Conservation (phyloP, 2,113 vertebrate species). For the Campylorhamphus procurvoides region DNA sequence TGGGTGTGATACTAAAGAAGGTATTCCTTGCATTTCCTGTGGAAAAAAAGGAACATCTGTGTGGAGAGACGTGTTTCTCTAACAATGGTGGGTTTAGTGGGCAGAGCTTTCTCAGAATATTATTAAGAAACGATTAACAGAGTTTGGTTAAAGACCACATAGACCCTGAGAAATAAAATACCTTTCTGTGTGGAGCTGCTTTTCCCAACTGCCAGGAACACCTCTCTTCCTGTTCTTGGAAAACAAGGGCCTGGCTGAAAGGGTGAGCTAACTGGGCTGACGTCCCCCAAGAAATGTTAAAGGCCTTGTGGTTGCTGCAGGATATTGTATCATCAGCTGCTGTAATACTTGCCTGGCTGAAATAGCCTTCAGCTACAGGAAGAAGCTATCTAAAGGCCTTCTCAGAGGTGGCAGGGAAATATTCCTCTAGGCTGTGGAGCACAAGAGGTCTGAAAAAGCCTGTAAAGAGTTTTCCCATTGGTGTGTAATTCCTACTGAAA, state of each 20-base stretch:
- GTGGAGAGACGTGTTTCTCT: not conserved
- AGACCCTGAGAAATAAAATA: not conserved
- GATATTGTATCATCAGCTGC: not conserved
- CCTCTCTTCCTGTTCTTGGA: conserved; percentile 62
- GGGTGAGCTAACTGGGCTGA: not conserved
- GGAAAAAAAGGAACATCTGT: not conserved
- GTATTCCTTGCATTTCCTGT: not conserved
- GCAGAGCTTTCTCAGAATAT: not conserved
- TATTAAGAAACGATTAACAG: not conserved
- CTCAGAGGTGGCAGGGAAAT: not conserved
- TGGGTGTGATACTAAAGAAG: not conserved
- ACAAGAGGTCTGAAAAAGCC: not conserved
- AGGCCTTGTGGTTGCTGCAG: not conserved
- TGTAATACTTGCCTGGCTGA: not conserved
- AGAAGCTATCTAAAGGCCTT: not conserved
- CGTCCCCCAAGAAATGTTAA: not conserved
- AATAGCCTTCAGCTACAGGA: not conserved
- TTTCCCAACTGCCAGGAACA: conserved; percentile 1
- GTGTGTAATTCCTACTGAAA: not conserved
- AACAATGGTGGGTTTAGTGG: not conserved
- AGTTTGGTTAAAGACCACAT: rapidly evolving
- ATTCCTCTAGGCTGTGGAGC: not conserved
- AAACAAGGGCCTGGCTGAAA: conserved; percentile 11
- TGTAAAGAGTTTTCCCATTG: rapidly evolving
- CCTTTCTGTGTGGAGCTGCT: not conserved